Conservation (phyloP, 2,888 invertebrate genomes). For the Molorchus minor region DNA sequence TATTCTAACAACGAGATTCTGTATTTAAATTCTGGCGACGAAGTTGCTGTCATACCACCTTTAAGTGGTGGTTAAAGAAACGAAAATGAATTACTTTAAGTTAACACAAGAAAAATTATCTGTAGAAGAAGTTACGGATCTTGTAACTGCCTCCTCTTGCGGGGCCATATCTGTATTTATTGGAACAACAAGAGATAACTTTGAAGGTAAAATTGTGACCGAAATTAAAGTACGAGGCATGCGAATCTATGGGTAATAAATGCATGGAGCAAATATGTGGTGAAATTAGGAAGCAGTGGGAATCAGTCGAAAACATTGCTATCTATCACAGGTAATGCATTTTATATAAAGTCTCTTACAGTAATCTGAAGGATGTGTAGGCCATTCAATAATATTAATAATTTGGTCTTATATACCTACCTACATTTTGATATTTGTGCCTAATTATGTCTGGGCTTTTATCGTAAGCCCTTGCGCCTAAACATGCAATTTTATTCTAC, state of each 20-base stretch:
- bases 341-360: background rate
- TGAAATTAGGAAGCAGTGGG: slow-evolving; percentile 78
- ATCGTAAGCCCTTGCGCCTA: background rate
- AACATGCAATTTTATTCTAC: background rate
- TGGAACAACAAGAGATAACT: slow-evolving; percentile 87
- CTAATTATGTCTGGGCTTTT: background rate
- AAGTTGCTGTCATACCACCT: slow-evolving; percentile 92
- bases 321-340: slow-evolving; percentile 84
- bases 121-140: slow-evolving; percentile 72
- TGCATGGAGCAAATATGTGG: slow-evolving; percentile 81
- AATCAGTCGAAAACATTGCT: slow-evolving; percentile 79
- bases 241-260: slow-evolving; percentile 89
- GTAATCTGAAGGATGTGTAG: too few species aligned
- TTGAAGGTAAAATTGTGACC: slow-evolving; percentile 83
- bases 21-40: slow-evolving; percentile 74
- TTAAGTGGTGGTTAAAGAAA: slow-evolving; percentile 85
- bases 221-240: slow-evolving; percentile 92
- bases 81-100: slow-evolving; percentile 74
- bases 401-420: too few species aligned
- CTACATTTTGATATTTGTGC: background rate
- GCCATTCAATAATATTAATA: too few species aligned
- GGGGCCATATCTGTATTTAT: slow-evolving; percentile 91
- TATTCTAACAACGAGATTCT: slow-evolving; percentile 69
- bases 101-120: slow-evolving; percentile 74
- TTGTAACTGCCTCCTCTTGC: slow-evolving; percentile 76